These are phyloP conservation scores for Thelaira solivaga DNA, from an alignment of 2,888 invertebrate genomes.

Conservation along the genomic window DNA sequence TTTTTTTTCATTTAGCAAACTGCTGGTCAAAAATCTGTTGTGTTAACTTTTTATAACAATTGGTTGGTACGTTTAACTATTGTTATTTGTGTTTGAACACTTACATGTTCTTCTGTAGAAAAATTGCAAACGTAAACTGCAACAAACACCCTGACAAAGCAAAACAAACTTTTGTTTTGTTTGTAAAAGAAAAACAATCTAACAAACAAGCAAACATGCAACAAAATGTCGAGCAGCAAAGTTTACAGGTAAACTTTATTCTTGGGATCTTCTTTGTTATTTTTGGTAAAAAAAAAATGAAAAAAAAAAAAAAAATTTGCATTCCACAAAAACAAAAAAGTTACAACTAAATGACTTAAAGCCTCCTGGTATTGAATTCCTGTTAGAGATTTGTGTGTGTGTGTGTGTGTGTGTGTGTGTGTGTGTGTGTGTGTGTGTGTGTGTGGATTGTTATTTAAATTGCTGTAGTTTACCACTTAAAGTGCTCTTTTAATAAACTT, in stretches of 20 bases:
- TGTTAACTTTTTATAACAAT: too few species aligned
- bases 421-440: not conserved
- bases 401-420: not conserved
- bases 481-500: constrained; percentile 44
- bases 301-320: constrained; percentile 13
- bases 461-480: constrained; percentile 36
- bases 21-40: too few species aligned
- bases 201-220: constrained; percentile 46
- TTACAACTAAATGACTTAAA: constrained; percentile 16
- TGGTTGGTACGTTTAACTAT: too few species aligned
- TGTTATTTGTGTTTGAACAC: not conserved
- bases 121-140: not conserved
- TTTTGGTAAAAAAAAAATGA: not conserved
- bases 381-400: not conserved
- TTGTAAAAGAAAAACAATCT: not conserved
- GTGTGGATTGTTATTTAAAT: not conserved
- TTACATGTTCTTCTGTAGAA: not conserved
- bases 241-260: constrained; percentile 39
- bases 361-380: constrained; percentile 10
- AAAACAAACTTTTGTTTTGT: constrained; percentile 29
- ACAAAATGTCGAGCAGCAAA: constrained; percentile 49
- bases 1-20: too few species aligned
- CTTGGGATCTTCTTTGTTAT: not conserved
- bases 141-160: not conserved
- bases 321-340: not conserved